Conservation (phyloP, 2,888 invertebrate species). For the Pherbina coryleti region DNA sequence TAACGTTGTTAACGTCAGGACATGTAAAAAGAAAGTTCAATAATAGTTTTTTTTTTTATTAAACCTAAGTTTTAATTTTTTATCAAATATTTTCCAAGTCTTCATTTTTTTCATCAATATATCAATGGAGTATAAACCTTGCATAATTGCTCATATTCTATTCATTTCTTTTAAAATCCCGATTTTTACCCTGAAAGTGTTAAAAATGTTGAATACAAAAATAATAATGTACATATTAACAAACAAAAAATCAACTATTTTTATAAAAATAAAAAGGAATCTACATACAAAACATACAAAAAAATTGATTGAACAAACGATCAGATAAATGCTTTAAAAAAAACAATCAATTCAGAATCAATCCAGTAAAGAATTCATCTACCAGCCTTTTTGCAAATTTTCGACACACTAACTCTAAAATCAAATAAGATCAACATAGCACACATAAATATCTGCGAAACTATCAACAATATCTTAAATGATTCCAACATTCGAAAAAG, state of each 20-base stretch:
- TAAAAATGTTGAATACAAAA: too few species aligned
- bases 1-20: too few species aligned
- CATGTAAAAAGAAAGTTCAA: too few species aligned
- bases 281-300: too few species aligned
- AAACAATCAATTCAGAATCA: not conserved
- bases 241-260: conserved; percentile 23
- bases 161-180: too few species aligned
- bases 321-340: not conserved
- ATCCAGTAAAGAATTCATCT: not conserved
- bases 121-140: too few species aligned
- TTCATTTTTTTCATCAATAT: too few species aligned
- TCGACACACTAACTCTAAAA: not conserved
- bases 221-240: conserved; percentile 8
- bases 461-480: not conserved
- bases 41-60: too few species aligned
- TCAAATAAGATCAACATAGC: not conserved
- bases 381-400: conserved; percentile 1
- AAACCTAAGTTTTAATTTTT: too few species aligned
- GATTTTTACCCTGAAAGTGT: too few species aligned
- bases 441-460: not conserved
- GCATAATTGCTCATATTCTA: too few species aligned
- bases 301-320: too few species aligned
- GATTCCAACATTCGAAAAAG: not conserved
- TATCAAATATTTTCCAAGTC: conserved; percentile 9
- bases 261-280: conserved; percentile 12